phyloP scores from a whole-genome alignment of 2,113 vertebrate genomes.

The Struthio camelus region DNA sequence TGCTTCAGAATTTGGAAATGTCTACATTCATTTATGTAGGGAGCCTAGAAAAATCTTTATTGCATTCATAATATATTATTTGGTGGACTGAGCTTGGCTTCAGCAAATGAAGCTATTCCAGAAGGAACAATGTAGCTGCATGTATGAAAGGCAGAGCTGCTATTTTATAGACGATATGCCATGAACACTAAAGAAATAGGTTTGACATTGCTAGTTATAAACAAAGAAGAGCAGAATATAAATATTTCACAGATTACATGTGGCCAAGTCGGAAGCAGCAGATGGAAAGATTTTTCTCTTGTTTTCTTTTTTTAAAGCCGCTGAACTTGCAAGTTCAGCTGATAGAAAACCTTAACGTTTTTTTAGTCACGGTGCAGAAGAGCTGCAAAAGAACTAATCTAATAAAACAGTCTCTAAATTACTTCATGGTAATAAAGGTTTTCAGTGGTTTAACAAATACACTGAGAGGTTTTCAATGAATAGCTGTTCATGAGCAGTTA shows the following conservation, averaged over 20 bases:
- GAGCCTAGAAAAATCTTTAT: neutral
- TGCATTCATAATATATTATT: neutral
- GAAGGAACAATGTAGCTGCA: neutral
- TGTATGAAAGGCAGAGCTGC: neutral
- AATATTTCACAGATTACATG: neutral
- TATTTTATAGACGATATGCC: neutral
- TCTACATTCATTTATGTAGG: neutral
- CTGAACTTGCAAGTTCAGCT: neutral
- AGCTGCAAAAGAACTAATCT: neutral
- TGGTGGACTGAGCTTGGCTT: neutral
- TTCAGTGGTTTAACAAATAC: neutral
- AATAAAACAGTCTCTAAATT: neutral
- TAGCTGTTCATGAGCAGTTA: slow-evolving; percentile 33
- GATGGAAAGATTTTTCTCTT: neutral
- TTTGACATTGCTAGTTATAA: neutral
- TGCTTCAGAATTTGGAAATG: neutral
- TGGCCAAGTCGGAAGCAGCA: neutral
- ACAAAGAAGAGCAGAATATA: neutral
- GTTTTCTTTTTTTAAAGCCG: neutral
- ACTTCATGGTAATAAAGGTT: neutral
- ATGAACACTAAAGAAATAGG: neutral
- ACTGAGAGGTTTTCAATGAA: slow-evolving; percentile 8
- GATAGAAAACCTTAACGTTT: neutral
- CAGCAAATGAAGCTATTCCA: neutral
- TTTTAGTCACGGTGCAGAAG: neutral